Evolutionary conservation across 2,113 vertebrate genomes (phyloP), one percentile per base, ranked within the genome.

Genomic region (Poeciliopsis occidentalis): DNA sequence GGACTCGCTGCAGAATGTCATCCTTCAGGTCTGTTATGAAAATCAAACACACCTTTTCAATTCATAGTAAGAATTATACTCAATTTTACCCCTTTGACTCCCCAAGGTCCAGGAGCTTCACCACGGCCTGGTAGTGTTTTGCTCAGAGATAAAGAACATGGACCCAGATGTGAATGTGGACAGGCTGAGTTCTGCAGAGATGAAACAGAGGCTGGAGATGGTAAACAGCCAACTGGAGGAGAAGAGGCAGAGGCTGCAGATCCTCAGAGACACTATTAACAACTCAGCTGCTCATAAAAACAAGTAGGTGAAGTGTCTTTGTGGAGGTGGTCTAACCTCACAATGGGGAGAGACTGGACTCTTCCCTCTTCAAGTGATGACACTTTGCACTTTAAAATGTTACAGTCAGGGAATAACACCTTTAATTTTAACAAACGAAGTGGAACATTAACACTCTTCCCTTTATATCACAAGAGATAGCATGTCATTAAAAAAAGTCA

Each of bases 41-140:
- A 8, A 57, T 3, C 37, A 70, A 73, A n/a, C 1, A 24, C 0
- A 32, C 11, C 30, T 27, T 29, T 63, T 75, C 0, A 62, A 17
- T 24, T 64, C 8, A 44, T 8, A 51, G 13, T 30, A 66, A 54
- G 24, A 19, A 54, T 22, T 12, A 34, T 24, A 22, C 64, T 22
- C 4, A 39, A 39, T n/a, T 17, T 67, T 10, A 76, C 1, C 24
- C 54, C 13, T 80, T 75, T 67, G 22, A 69, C 60, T 60, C 63
- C 73, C 88, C 60, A 91, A 93, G 91, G 78, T 93, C 89, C 95
- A 93, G 85, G 85, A 93, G 75, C 67, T 92, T 73, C 81, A 92
- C 81, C 93, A 91, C 13, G 83, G 67, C 32, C 85, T 93, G 80
- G 80, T 94, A 76, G 91, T 69, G 3, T 94, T 85, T 65, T 92